A percentile compares a stretch with the other conserved stretches of the same genome.
Conservation (phyloP, 2,888 invertebrate species). For the Drosophila kambysellisi region DNA sequence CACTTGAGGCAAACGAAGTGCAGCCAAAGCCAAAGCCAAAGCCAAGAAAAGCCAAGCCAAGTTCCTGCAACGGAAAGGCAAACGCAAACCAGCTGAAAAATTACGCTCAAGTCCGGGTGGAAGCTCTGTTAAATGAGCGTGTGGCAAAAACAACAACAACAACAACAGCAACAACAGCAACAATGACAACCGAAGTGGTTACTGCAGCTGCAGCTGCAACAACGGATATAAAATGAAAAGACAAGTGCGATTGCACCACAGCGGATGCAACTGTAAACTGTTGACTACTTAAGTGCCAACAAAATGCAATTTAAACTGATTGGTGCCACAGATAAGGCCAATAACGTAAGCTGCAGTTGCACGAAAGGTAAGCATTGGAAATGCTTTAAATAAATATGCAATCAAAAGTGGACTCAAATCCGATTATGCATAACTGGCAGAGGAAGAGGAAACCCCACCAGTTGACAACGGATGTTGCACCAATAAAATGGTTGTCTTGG, state of each 20-base stretch:
- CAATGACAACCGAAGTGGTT: not conserved
- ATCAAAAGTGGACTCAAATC: not conserved
- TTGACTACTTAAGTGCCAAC: conserved; percentile 53
- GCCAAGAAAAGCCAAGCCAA: conserved; percentile 14
- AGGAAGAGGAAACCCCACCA: not conserved
- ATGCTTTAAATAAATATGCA: not conserved
- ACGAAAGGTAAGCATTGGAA: not conserved
- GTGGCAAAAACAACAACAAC: conserved; percentile 35
- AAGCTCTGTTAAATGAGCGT: conserved; percentile 69
- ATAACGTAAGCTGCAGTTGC: not conserved
- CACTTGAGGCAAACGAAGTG: conserved; percentile 13
- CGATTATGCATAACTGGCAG: not conserved
- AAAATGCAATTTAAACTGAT: conserved; percentile 66
- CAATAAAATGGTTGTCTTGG: not conserved
- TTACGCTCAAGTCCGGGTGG: conserved; percentile 47
- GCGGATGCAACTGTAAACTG: conserved; percentile 20
- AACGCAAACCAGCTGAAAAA: conserved; percentile 62
- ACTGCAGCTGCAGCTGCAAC: not conserved
- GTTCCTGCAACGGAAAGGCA: conserved; percentile 32
- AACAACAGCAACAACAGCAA: conserved; percentile 8
- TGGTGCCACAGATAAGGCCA: conserved; percentile 52
- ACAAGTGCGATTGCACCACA: conserved; percentile 22
- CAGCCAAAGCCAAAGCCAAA: conserved; percentile 5
- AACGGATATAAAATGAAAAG: not conserved
- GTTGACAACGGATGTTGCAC: no score